A percentile compares a stretch with the other conserved stretches of the same genome.
These are phyloP conservation scores for Xestobium rufovillosum DNA, from an alignment of 2,888 invertebrate genomes.

Conservation along the genomic window DNA sequence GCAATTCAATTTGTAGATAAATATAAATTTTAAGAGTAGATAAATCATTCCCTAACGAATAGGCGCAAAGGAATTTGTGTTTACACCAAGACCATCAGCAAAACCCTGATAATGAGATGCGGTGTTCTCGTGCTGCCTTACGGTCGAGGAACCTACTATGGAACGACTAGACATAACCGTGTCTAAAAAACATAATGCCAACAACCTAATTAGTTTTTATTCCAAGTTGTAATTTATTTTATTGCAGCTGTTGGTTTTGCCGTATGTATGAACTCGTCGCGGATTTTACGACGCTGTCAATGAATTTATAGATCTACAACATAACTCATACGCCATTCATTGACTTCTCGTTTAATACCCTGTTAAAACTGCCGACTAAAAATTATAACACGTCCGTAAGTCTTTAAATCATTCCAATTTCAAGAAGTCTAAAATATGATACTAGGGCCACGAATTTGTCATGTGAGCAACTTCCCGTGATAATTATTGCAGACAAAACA, in stretches of 20 bases:
- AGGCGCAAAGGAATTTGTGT: no score
- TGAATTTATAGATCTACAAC: constrained; percentile 25
- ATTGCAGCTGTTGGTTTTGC: constrained; percentile 25
- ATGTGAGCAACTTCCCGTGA: constrained; percentile 16
- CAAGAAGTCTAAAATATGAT: no score
- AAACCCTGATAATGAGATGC: no score
- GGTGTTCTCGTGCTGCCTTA: no score
- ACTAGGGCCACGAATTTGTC: constrained; percentile 18
- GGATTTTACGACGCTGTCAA: constrained; percentile 27
- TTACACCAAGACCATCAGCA: no score
- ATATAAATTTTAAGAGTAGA: no score
- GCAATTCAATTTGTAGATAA: no score
- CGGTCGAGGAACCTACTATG: no score
- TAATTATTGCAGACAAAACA: constrained; percentile 15
- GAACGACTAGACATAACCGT: constrained; percentile 3
- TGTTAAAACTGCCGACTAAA: constrained; percentile 23
- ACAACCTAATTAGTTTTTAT: constrained; percentile 29
- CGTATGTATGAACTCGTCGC: constrained; percentile 26
- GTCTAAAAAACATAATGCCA: constrained; percentile 12
- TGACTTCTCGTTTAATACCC: constrained; percentile 24
- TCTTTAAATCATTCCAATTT: no score
- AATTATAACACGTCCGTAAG: constrained; percentile 21
- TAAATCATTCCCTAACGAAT: no score
- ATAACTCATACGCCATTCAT: constrained; percentile 23
- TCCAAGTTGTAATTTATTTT: constrained; percentile 24